phyloP scores from a whole-genome alignment of 1,140 invertebrate species.

The Philotrypesis tridentata region DNA sequence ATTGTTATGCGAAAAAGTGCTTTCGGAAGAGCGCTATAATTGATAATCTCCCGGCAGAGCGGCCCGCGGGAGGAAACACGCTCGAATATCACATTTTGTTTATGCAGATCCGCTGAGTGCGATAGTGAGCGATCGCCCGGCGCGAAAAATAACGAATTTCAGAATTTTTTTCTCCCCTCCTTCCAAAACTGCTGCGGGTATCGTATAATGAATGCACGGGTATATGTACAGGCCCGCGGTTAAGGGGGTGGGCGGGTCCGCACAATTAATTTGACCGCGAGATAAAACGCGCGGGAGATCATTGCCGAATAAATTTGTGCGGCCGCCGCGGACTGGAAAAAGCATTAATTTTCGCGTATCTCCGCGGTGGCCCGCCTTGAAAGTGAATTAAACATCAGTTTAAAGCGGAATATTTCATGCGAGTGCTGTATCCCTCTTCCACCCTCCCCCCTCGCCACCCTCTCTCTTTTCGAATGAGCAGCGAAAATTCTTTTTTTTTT shows the following conservation, averaged over 20 bases:
- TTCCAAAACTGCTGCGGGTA: not conserved
- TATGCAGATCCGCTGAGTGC: not conserved
- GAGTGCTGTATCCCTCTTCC: not conserved
- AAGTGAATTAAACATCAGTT: slow-evolving; percentile 46
- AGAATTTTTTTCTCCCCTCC: too few species aligned
- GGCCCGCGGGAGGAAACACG: not conserved
- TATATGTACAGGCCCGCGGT: not conserved
- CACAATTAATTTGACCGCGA: slow-evolving; percentile 37
- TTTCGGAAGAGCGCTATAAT: too few species aligned
- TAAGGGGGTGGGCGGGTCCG: not conserved
- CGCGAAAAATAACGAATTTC: too few species aligned
- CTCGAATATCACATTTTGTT: slow-evolving; percentile 6
- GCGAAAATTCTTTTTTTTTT: not conserved
- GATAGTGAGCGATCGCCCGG: not conserved
- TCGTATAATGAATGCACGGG: slow-evolving; percentile 16
- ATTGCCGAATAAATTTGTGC: slow-evolving; percentile 42
- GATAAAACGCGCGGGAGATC: slow-evolving; percentile 39
- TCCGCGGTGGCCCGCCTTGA: not conserved
- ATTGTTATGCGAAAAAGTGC: too few species aligned
- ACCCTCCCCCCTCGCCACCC: not conserved
- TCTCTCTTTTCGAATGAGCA: not conserved
- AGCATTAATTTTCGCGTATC: slow-evolving; percentile 45
- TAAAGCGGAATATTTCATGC: slow-evolving; percentile 42
- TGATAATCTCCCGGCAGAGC: too few species aligned
- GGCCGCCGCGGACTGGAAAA: slow-evolving; percentile 16